Evolutionary conservation across 2,888 invertebrate species (phyloP), one percentile per base, ranked within the genome.

Genomic region (Tiliacea citrago): DNA sequence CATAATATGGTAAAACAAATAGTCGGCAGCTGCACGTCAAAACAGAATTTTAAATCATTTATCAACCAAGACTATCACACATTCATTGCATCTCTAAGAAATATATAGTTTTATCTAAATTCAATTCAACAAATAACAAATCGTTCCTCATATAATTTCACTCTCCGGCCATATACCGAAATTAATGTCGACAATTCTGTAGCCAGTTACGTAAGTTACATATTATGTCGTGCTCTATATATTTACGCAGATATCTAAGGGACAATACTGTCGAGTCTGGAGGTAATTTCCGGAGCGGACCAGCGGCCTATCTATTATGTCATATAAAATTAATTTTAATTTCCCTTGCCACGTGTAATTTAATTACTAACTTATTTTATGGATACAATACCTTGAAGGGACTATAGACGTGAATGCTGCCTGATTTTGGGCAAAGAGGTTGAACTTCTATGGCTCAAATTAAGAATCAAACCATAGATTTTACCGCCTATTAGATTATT

Each of bases 231-330:
- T 68, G 53, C 29, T 75, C 42, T 74, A 51, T 68, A 74, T 57
- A 71, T 73, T 76, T 63, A 42, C 49, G 35, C 21, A 72, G 47
- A 79, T 74, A 62, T 75, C 35, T 47, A 51, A 69, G 68, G 79
- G 76, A 82, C 75, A 76, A 75, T 74, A 75, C 68, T 60, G 62
- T 63, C 45, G 73, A 63, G 69, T 68, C 69, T 58, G 66, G 51
- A 80, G 60, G 75, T 83, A 84, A 84, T 86, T 78, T 85, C 84
- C 84, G 84, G 81, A 67, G 72, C 72, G 61, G 77, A 73, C 80
- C 62, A 58, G 65, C 75, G 68, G 58, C 68, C 73, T 80, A 70
- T 73, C 57, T 65, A 68, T 68, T 74, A 75, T 77, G 61, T 75
- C 77, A 80, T 72, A 71, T 74, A 61, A 83, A 74, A 84, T 77